phyloP scores from a whole-genome alignment of 2,113 vertebrate species.

The Embiotoca jacksoni region DNA sequence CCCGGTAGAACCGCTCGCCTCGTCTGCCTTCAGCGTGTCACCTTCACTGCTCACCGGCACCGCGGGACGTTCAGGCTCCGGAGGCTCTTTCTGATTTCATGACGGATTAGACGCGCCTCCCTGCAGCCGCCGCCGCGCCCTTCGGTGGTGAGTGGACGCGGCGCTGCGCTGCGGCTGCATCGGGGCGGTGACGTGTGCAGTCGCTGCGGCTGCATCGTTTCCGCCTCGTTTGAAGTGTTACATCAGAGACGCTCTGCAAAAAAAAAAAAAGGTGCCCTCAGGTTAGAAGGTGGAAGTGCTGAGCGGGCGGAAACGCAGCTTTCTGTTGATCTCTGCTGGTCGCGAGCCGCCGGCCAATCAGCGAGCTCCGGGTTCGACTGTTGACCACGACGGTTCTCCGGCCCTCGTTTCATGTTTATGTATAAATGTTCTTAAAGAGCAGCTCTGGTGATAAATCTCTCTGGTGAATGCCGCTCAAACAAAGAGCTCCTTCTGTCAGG shows the following conservation, averaged over 20 bases:
- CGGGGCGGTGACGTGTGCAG: constrained; percentile 57
- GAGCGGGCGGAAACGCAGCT: constrained; percentile 27
- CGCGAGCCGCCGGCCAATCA: constrained; percentile 11
- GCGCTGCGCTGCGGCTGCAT: constrained; percentile 36
- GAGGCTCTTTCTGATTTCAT: constrained; percentile 59
- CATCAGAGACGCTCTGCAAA: constrained; percentile 51
- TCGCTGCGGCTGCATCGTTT: constrained; percentile 52
- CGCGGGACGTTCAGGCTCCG: constrained; percentile 19
- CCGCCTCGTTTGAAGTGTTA: constrained; percentile 46
- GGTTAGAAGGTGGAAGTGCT: constrained; percentile 37
- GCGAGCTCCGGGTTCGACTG: constrained; percentile 3
- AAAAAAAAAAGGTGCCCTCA: constrained; percentile 45
- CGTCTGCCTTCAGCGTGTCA: constrained; percentile 15
- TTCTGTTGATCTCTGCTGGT: constrained; percentile 35
- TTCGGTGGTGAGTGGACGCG: constrained; percentile 49
- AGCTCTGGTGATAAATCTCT: not conserved
- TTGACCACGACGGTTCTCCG: not conserved
- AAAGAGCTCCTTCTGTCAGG: too few species aligned
- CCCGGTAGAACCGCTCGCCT: constrained; percentile 34
- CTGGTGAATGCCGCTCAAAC: too few species aligned
- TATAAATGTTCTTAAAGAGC: not conserved
- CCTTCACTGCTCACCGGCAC: not conserved
- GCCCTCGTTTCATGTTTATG: not conserved
- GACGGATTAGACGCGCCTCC: constrained; percentile 64
- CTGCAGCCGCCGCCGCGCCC: constrained; percentile 59